Conservation (phyloP, 2,113 vertebrate species). For the Brachypodius melanocephalos region DNA sequence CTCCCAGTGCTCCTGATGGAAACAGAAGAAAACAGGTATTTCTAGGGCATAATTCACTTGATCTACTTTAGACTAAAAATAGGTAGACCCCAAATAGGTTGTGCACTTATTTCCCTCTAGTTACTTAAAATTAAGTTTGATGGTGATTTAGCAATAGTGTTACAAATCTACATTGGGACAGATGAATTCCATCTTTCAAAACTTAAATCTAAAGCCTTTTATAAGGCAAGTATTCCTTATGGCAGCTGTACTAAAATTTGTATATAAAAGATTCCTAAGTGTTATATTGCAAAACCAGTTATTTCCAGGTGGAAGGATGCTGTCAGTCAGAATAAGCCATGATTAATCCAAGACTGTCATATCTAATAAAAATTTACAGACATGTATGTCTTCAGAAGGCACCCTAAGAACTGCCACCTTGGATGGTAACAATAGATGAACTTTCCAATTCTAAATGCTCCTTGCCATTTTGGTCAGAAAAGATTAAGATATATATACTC, state of each 20-base stretch:
- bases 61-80: neutral
- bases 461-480: neutral
- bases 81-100: neutral
- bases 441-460: neutral
- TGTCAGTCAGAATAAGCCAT: neutral
- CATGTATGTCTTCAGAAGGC: neutral
- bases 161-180: neutral
- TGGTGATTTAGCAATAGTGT: neutral
- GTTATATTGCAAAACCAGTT: neutral
- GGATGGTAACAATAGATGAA: neutral
- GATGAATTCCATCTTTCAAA: neutral
- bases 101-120: neutral
- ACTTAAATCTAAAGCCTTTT: neutral
- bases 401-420: neutral
- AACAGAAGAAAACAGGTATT: neutral
- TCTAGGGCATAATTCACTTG: conserved; percentile 6
- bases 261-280: neutral
- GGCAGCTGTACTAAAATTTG: neutral
- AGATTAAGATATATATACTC: neutral
- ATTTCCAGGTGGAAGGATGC: neutral
- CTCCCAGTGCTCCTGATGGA: neutral
- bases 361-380: neutral
- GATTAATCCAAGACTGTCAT: neutral
- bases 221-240: neutral
- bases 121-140: neutral